Base-by-base conservation (phyloP, 2,888 invertebrate genomes). In the Agrotis ipsilon region DNA sequence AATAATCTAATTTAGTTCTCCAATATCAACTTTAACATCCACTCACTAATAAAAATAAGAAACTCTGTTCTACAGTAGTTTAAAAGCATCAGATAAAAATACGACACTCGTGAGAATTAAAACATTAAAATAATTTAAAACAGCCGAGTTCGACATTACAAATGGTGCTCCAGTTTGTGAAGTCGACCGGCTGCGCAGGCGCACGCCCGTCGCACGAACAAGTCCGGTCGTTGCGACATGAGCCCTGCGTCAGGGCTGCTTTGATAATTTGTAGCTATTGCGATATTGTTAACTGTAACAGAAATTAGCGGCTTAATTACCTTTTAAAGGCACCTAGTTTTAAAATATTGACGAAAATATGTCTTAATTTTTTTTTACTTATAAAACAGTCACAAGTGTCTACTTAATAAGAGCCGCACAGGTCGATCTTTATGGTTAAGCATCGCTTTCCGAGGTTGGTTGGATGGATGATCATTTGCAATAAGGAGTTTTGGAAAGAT, bases 141-240 rank as follows among this genome's bases (percentile, higher is more conserved):
- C 60, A 72, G 52, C 65, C 43, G 55, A 72, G 72, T 68, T 69
- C 27, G 52, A 54, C 19, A 45, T 77, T 82, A 63, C 61, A 72
- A 80, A 85, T 72, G 68, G 73, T 67, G 76, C 79, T 75, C 75
- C 73, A 86, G 85, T 85, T 86, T 75, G 78, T 80, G 67, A 80
- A 86, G 77, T 74, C 72, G 73, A 80, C 79, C 75, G 80, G 84
- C 82, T 64, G 76, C 71, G 80, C 74, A 3, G 65, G 76, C 77
- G 74, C 74, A 81, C 68, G 80, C 70, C 78, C 72, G 84, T 80
- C 67, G 60, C 78, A 75, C 72, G 79, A 75, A 74, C 74, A 68
- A 82, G 76, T 84, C 79, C 78, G 85, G 82, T 70, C 74, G 57
- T 87, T 86, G 82, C 83, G 83, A 85, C 81, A 84, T 64, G 49